These are phyloP conservation scores for Diarsia rubi DNA, from an alignment of 2,888 invertebrate genomes.

Conservation along the genomic window DNA sequence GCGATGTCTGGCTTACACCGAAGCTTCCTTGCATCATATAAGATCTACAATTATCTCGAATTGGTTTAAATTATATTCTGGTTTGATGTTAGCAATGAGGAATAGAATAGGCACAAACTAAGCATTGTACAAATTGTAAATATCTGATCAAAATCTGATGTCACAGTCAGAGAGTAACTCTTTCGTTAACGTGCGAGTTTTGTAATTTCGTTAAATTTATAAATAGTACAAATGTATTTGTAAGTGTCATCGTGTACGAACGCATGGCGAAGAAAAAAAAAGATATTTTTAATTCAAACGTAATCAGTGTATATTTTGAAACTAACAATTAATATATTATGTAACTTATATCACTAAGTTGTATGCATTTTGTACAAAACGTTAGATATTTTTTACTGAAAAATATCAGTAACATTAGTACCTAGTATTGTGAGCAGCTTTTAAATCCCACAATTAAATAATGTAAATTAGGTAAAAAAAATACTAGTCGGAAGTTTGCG, in stretches of 20 bases:
- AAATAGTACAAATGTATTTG: slow-evolving; percentile 89
- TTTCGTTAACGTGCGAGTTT: slow-evolving; percentile 71
- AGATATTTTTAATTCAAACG: slow-evolving; percentile 73
- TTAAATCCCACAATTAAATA: slow-evolving; percentile 81
- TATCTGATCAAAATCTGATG: slow-evolving; percentile 75
- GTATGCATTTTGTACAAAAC: slow-evolving; percentile 88
- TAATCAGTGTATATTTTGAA: slow-evolving; percentile 78
- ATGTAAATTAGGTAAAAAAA: slow-evolving; percentile 77
- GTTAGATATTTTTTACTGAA: slow-evolving; percentile 85
- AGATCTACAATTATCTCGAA: slow-evolving; percentile 31
- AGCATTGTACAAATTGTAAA: slow-evolving; percentile 82
- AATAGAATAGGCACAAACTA: slow-evolving; percentile 66
- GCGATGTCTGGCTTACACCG: not conserved
- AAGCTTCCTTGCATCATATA: slow-evolving; percentile 31
- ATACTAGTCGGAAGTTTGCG: slow-evolving; percentile 84
- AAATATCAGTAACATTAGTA: slow-evolving; percentile 72
- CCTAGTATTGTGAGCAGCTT: slow-evolving; percentile 81
- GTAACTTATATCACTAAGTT: slow-evolving; percentile 72
- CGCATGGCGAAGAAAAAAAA: slow-evolving; percentile 65
- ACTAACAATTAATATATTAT: slow-evolving; percentile 79
- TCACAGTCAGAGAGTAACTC: slow-evolving; percentile 74
- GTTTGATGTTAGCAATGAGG: slow-evolving; percentile 55
- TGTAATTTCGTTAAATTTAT: slow-evolving; percentile 82
- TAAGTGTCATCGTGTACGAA: slow-evolving; percentile 75
- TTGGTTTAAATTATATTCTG: slow-evolving; percentile 50